Evolutionary conservation across 2,113 vertebrate species (phyloP).

Genomic region (Trochalopteron elliotii): DNA sequence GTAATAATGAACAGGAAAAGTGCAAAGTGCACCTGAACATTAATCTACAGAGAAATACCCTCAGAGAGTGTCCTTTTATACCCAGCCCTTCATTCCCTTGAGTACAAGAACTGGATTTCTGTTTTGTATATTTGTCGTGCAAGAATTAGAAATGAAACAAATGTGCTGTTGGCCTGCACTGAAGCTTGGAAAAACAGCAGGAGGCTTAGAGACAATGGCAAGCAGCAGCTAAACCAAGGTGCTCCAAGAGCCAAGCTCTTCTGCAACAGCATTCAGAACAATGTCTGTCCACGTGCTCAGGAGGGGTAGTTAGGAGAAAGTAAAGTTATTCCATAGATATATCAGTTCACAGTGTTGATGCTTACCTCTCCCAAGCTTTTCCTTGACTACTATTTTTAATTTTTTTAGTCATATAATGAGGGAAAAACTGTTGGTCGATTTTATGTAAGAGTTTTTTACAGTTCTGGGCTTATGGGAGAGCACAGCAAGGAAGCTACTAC

Average conservation of each 20-base stretch:
- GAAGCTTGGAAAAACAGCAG: slow-evolving; percentile 20
- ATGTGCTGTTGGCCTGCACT: not conserved
- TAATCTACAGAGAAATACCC: not conserved
- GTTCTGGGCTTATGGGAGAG: not conserved
- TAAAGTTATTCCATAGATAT: not conserved
- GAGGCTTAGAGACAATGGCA: slow-evolving; percentile 15
- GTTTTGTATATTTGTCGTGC: not conserved
- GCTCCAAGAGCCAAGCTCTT: not conserved
- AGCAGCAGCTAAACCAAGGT: not conserved
- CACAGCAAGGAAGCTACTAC: not conserved
- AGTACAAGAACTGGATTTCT: not conserved
- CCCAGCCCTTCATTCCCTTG: not conserved
- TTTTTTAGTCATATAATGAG: not conserved
- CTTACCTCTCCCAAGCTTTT: not conserved
- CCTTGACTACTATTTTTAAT: not conserved
- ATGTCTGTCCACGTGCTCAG: not conserved
- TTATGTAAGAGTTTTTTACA: not conserved
- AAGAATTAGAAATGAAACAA: slow-evolving; percentile 3
- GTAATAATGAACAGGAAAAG: not conserved
- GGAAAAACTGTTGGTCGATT: not conserved
- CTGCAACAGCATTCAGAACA: not conserved
- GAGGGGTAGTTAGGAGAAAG: not conserved
- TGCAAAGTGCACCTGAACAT: not conserved
- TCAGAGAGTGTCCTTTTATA: not conserved
- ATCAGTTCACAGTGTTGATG: not conserved